phyloP scores from a whole-genome alignment of 30 jellyfish, hydroid and myxozoan genomes.

The Turritopsis dohrnii region DNA sequence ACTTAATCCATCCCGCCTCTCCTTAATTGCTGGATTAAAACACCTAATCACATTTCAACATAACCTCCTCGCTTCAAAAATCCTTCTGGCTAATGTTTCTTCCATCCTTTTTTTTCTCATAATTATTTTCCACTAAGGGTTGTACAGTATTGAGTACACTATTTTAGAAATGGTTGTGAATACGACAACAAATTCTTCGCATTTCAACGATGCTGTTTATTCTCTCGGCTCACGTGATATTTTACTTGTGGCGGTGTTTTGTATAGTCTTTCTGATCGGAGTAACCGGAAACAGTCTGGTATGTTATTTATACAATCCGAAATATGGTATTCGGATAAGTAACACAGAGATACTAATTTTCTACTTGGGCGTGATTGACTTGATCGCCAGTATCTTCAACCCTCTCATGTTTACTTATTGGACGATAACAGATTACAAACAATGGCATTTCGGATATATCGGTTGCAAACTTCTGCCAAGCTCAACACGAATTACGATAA shows the following conservation, averaged over 20 bases:
- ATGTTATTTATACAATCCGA: conserved; percentile 37
- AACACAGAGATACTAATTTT: conserved; percentile 45
- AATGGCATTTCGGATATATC: conserved; percentile 60
- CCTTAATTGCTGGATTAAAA: background rate
- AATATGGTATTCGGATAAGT: conserved; percentile 18
- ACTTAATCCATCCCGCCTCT: background rate
- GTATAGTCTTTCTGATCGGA: conserved; percentile 41
- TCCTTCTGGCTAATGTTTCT: background rate
- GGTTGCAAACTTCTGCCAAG: conserved; percentile 64
- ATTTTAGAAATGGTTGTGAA: background rate
- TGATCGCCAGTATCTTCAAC: conserved; percentile 46
- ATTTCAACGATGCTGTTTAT: background rate
- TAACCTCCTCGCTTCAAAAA: background rate
- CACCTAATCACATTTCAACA: background rate
- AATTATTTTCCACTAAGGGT: background rate
- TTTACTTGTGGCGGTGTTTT: conserved; percentile 17
- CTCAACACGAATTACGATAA: conserved; percentile 40
- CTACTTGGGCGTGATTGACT: conserved; percentile 49
- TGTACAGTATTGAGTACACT: background rate
- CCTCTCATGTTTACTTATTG: conserved; percentile 48
- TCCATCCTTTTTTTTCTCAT: background rate
- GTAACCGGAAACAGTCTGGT: conserved; percentile 55
- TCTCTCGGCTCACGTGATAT: background rate
- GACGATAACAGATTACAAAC: conserved; percentile 27
- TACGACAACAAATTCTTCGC: background rate